These are phyloP conservation scores for Corydoras maculifer DNA, from an alignment of 2,113 vertebrate species.

Conservation along the genomic window DNA sequence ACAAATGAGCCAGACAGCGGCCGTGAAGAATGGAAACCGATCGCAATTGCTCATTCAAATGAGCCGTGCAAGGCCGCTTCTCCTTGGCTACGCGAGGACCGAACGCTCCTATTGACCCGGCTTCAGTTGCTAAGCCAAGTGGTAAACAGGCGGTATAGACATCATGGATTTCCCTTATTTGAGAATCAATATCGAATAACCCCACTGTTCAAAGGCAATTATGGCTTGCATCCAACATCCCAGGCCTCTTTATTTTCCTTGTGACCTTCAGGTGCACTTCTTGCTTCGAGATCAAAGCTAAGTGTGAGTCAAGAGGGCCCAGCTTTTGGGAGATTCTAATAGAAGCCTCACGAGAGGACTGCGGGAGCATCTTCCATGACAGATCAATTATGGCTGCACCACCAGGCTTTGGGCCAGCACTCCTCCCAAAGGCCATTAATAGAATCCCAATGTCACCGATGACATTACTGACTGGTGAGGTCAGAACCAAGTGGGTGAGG, in stretches of 20 bases:
- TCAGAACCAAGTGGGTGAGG: slow-evolving; percentile 22
- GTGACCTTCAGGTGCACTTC: slow-evolving; percentile 61
- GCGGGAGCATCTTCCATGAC: slow-evolving; percentile 68
- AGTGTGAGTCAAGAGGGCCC: slow-evolving; percentile 44
- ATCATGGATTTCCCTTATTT: slow-evolving; percentile 63
- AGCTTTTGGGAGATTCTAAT: slow-evolving; percentile 57
- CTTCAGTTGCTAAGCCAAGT: slow-evolving; percentile 44
- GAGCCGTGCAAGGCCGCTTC: slow-evolving; percentile 30
- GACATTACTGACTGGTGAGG: slow-evolving; percentile 58
- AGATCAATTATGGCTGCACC: slow-evolving; percentile 72
- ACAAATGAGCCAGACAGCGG: slow-evolving; percentile 64
- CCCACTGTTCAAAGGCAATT: slow-evolving; percentile 65
- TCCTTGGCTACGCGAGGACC: slow-evolving; percentile 26
- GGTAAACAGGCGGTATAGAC: slow-evolving; percentile 62
- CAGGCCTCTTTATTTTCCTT: slow-evolving; percentile 57
- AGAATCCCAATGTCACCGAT: slow-evolving; percentile 71
- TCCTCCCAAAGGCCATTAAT: slow-evolving; percentile 63
- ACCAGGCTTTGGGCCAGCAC: slow-evolving; percentile 62
- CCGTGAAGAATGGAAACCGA: slow-evolving; percentile 41
- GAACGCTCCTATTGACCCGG: slow-evolving; percentile 48
- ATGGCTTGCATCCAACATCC: slow-evolving; percentile 53
- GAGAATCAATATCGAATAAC: slow-evolving; percentile 75
- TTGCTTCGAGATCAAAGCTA: slow-evolving; percentile 43
- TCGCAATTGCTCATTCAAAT: slow-evolving; percentile 59
- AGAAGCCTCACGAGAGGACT: slow-evolving; percentile 59